These are phyloP conservation scores for Hipposideros armiger DNA, from an alignment of 2,113 vertebrate species.

Conservation along the genomic window DNA sequence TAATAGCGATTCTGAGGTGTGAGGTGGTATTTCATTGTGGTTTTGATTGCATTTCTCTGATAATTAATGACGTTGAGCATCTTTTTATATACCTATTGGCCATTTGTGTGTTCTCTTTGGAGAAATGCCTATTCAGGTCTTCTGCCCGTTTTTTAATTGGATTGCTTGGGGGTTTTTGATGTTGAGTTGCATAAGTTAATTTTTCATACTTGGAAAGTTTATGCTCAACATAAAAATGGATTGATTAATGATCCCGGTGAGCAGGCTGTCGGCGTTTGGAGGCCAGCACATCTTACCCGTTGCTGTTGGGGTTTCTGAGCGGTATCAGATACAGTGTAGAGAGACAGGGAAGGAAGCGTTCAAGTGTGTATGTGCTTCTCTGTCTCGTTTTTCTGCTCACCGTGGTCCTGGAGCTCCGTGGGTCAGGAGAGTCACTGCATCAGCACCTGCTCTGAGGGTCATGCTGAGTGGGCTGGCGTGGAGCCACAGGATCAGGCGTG, in stretches of 20 bases:
- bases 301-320: background rate
- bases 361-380: accelerated
- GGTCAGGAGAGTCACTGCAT: background rate
- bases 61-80: background rate
- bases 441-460: background rate
- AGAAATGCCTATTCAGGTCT: background rate
- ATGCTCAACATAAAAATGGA: background rate
- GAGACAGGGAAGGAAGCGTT: background rate
- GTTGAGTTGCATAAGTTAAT: background rate
- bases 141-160: background rate
- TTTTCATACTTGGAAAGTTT: background rate
- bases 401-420: background rate
- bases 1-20: background rate
- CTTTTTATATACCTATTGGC: background rate
- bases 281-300: accelerated
- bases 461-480: accelerated
- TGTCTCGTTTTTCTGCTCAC: background rate
- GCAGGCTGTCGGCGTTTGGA: background rate
- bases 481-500: background rate
- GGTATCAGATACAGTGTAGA: accelerated
- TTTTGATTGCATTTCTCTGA: background rate
- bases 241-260: background rate
- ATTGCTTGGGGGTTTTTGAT: background rate
- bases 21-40: background rate
- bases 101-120: background rate